These are phyloP conservation scores for Sciurus niger DNA, from an alignment of 2,113 vertebrate species.

Conservation along the genomic window DNA sequence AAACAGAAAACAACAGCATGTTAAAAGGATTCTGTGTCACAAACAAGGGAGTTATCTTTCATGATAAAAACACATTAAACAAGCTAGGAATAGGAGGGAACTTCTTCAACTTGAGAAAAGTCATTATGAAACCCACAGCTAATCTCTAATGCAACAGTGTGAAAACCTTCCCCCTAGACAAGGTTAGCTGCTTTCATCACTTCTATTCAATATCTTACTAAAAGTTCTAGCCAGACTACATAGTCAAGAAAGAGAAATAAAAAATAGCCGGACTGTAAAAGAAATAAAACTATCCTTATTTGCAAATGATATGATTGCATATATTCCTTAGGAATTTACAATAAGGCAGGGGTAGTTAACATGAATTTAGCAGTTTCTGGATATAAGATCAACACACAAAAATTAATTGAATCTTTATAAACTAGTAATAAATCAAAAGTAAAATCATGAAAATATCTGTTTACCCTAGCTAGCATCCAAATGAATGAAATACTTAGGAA, in stretches of 20 bases:
- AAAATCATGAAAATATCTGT: background rate
- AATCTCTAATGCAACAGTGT: background rate
- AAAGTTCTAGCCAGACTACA: background rate
- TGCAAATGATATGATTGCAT: background rate
- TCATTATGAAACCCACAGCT: background rate
- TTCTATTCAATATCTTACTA: background rate
- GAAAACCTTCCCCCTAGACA: background rate
- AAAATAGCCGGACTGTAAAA: background rate
- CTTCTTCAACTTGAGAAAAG: background rate
- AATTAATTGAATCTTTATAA: background rate
- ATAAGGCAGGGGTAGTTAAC: background rate
- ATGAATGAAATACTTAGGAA: background rate
- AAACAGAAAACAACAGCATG: background rate
- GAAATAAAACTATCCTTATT: conserved; percentile 27
- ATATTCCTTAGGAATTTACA: background rate
- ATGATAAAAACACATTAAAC: background rate
- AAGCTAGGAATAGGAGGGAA: background rate
- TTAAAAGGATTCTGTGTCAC: background rate
- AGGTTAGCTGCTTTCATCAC: background rate
- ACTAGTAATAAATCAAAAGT: background rate
- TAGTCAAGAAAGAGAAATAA: conserved; percentile 40
- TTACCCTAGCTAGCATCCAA: background rate
- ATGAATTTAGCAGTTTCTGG: background rate
- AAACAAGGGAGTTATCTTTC: background rate
- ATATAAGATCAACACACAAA: background rate